Conservation (phyloP, 2,797 vertebrate genomes). For the Peromyscus nudipes region DNA sequence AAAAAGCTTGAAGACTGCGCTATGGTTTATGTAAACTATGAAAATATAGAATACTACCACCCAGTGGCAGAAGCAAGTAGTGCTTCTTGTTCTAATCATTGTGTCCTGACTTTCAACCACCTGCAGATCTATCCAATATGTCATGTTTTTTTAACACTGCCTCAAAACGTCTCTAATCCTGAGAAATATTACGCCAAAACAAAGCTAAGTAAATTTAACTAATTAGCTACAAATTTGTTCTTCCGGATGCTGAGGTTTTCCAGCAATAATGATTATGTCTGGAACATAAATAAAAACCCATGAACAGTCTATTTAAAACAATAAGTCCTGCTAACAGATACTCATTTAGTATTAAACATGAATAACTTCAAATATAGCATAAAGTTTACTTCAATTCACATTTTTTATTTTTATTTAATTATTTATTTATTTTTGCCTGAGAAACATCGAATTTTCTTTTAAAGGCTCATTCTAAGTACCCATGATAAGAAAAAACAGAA, state of each 20-base stretch:
- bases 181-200: constrained; percentile 44
- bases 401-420: not conserved
- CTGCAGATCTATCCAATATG: not conserved
- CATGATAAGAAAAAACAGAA: constrained; percentile 83
- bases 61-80: constrained; percentile 15
- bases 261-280: not conserved
- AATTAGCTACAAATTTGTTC: not conserved
- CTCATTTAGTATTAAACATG: constrained; percentile 30
- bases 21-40: not conserved
- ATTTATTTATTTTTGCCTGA: constrained; percentile 87
- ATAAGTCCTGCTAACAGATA: constrained; percentile 23
- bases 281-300: not conserved
- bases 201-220: constrained; percentile 33
- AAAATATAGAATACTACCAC: constrained; percentile 62
- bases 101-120: not conserved
- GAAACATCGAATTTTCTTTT: constrained; percentile 89
- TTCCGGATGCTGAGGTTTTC: not conserved
- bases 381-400: constrained; percentile 47
- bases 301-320: constrained; percentile 21
- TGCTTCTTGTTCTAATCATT: not conserved
- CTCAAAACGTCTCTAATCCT: constrained; percentile 38
- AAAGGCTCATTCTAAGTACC: constrained; percentile 85
- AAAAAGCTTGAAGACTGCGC: constrained; percentile 41
- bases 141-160: not conserved
- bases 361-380: constrained; percentile 29